Percentiles rank a stretch among this genome's conserved stretches.
Conservation (phyloP, 2,888 invertebrate genomes). For the Raillietiella orientalis region DNA sequence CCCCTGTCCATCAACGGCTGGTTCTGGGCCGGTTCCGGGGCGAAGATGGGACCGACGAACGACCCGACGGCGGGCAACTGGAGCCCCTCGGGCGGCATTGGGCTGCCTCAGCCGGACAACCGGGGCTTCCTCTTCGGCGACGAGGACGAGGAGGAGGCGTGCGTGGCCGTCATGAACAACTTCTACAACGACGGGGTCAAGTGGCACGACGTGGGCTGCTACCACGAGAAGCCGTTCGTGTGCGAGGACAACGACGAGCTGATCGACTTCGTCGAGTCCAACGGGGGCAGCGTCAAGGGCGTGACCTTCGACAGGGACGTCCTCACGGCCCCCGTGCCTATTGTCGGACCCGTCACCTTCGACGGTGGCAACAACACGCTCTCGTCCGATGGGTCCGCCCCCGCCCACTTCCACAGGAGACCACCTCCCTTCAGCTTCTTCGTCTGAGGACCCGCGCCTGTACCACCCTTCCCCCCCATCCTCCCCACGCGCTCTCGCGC, state of each 20-base stretch:
- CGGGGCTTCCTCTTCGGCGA: conserved; percentile 19
- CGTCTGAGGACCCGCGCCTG: too few species aligned
- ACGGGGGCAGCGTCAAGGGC: too few species aligned
- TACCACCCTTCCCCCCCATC: too few species aligned
- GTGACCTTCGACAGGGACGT: too few species aligned
- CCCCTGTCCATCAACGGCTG: conserved; percentile 59
- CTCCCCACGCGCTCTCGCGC: too few species aligned
- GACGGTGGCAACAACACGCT: too few species aligned
- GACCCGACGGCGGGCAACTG: too few species aligned
- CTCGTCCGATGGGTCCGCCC: too few species aligned
- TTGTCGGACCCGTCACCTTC: too few species aligned
- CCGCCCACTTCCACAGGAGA: too few species aligned
- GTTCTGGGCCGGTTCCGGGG: conserved; percentile 83
- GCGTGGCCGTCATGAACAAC: conserved; percentile 56
- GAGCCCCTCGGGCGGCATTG: not conserved
- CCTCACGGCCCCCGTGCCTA: too few species aligned
- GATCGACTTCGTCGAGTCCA: not conserved
- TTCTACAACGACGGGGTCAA: conserved; percentile 76
- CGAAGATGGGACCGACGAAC: conserved; percentile 64
- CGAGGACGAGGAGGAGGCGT: conserved; percentile 63
- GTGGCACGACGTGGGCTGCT: conserved; percentile 78
- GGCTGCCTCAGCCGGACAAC: conserved; percentile 55
- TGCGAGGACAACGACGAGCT: conserved; percentile 71
- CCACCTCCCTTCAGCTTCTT: too few species aligned
- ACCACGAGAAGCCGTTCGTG: conserved; percentile 66